Evolutionary conservation across 2,113 vertebrate genomes (phyloP).

Genomic region (Glaucidium brasilianum): DNA sequence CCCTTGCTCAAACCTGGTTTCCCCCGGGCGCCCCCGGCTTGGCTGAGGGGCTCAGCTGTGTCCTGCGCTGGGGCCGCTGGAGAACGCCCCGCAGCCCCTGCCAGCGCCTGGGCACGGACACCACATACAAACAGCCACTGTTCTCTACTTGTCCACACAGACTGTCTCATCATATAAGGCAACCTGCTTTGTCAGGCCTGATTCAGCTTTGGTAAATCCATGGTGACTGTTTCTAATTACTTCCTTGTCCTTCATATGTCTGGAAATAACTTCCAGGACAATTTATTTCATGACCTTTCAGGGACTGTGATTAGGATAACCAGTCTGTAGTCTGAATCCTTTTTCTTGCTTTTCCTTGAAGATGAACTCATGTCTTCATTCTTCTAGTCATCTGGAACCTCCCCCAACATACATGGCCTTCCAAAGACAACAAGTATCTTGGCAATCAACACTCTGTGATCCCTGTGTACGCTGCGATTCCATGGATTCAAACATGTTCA

Average conservation of each 20-base stretch:
- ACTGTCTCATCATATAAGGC: not conserved
- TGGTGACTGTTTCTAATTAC: not conserved
- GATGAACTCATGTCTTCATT: not conserved
- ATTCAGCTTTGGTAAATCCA: not conserved
- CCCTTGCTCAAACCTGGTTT: no score
- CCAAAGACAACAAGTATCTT: not conserved
- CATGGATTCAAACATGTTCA: not conserved
- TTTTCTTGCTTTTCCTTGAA: not conserved
- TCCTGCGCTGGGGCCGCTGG: no score
- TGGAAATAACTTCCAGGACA: not conserved
- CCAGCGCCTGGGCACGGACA: fast-evolving
- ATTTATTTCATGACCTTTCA: not conserved
- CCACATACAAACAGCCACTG: not conserved
- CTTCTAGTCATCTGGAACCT: not conserved
- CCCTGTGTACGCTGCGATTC: not conserved
- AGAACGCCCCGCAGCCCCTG: no score
- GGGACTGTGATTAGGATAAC: no score
- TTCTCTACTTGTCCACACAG: not conserved
- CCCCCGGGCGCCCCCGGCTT: no score
- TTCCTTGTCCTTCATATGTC: not conserved
- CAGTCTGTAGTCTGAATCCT: not conserved
- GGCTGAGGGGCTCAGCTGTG: no score
- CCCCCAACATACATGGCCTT: not conserved
- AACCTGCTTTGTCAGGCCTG: not conserved
- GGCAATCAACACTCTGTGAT: not conserved